These are phyloP conservation scores for Calosoma granatense DNA, from an alignment of 1,140 invertebrate genomes.

Conservation along the genomic window DNA sequence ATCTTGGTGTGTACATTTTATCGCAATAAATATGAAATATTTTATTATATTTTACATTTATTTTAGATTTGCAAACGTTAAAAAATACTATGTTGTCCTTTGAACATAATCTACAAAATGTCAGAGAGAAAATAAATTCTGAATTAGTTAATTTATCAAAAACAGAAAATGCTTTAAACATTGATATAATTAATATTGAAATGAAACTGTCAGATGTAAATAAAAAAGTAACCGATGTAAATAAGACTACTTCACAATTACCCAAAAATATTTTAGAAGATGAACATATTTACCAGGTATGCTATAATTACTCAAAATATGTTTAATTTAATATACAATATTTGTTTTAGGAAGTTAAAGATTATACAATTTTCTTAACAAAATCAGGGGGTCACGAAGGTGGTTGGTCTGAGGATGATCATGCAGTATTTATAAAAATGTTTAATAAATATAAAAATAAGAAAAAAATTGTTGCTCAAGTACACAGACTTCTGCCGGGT, in stretches of 20 bases:
- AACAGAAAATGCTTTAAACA: constrained; percentile 26
- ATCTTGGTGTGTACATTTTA: too few relatives aligned
- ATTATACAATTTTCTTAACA: constrained; percentile 38
- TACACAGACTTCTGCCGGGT: constrained; percentile 25
- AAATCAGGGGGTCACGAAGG: constrained; percentile 35
- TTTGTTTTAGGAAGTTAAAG: constrained; percentile 35
- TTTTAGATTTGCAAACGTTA: constrained; percentile 29
- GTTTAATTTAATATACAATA: not conserved
- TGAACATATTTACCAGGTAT: constrained; percentile 26
- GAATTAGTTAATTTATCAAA: constrained; percentile 25
- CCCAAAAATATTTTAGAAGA: constrained; percentile 28
- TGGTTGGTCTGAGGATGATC: constrained; percentile 41
- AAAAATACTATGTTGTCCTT: constrained; percentile 33
- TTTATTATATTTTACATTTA: too few relatives aligned
- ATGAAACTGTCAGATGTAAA: constrained; percentile 21
- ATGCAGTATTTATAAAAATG: constrained; percentile 37
- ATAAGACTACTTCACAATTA: constrained; percentile 15
- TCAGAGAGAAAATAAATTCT: constrained; percentile 28
- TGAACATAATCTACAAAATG: constrained; percentile 32
- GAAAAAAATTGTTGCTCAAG: constrained; percentile 18
- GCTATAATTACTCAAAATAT: constrained; percentile 15
- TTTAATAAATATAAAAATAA: constrained; percentile 34
- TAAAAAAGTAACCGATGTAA: constrained; percentile 12
- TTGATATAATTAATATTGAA: constrained; percentile 25
- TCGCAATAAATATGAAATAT: too few relatives aligned